These are phyloP conservation scores for Rhea pennata DNA, from an alignment of 2,113 vertebrate species.

Conservation along the genomic window DNA sequence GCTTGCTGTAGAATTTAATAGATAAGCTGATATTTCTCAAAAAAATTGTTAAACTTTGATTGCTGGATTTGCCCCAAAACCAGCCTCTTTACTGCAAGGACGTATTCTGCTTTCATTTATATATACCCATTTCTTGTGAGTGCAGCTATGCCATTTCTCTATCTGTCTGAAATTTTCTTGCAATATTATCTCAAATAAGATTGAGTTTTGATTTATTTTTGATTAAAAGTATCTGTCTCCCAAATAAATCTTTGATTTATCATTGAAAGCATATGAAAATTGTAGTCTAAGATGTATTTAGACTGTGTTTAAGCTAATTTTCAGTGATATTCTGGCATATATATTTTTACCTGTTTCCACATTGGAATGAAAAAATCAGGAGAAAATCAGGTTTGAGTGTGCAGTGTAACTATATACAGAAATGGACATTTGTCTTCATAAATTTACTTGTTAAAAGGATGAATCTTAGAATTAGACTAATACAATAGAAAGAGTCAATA, in stretches of 20 bases:
- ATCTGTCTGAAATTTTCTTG: not conserved
- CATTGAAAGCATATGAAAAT: not conserved
- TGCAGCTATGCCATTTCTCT: not conserved
- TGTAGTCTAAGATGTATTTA: not conserved
- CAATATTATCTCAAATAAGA: not conserved
- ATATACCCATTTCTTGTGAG: not conserved
- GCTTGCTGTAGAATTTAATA: not conserved
- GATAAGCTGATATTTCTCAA: not conserved
- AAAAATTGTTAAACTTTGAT: not conserved
- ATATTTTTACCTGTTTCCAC: not conserved
- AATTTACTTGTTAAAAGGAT: not conserved
- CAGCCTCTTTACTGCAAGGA: not conserved
- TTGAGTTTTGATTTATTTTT: not conserved
- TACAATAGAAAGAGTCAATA: not conserved
- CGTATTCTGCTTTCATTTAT: not conserved
- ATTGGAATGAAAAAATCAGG: not conserved
- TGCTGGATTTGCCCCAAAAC: not conserved
- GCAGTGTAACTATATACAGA: not conserved
- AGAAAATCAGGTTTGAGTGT: not conserved
- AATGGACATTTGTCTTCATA: not conserved
- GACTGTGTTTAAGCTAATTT: not conserved
- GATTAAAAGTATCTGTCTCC: not conserved
- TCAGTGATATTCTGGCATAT: not conserved
- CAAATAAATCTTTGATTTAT: not conserved
- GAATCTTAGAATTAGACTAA: not conserved